Percentiles rank a stretch among this genome's conserved stretches.
Evolutionary conservation across 2,113 vertebrate genomes (phyloP).

Genomic region (Petroica traversi): DNA sequence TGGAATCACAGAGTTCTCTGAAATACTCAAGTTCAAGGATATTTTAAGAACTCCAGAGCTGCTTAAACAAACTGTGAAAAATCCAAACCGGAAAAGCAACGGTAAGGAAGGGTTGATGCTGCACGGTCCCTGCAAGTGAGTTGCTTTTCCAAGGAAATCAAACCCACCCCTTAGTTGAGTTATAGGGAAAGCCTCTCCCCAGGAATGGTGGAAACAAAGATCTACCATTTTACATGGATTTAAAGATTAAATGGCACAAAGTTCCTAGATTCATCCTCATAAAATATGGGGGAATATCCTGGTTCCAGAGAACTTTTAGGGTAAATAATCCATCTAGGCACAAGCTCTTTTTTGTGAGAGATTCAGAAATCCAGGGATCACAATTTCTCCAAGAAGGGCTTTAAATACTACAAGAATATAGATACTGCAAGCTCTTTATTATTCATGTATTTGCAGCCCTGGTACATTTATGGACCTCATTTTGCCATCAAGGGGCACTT

Average conservation of each 20-base stretch:
- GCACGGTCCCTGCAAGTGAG: neutral
- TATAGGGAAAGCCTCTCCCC: neutral
- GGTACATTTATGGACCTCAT: neutral
- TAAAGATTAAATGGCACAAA: neutral
- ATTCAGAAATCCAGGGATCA: neutral
- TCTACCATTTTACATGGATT: neutral
- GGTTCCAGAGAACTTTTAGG: neutral
- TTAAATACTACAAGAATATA: neutral
- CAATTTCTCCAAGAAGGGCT: neutral
- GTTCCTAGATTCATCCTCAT: neutral
- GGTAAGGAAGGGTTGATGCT: conserved; percentile 71
- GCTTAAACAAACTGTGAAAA: conserved; percentile 23
- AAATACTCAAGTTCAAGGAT: conserved; percentile 44
- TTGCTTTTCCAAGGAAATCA: neutral
- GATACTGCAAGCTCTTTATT: neutral
- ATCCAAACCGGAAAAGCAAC: conserved; percentile 81
- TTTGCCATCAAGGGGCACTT: neutral
- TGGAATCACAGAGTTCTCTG: conserved; percentile 76
- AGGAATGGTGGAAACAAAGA: neutral
- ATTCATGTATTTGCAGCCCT: neutral
- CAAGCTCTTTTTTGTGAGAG: neutral
- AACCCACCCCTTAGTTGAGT: neutral
- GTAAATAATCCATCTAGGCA: neutral
- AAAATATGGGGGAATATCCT: neutral
- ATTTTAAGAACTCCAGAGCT: conserved; percentile 70